Percentiles rank a stretch among this genome's conserved stretches.
Conservation (phyloP, 2,797 vertebrate species). For the Eupleurogrammus muticus region DNA sequence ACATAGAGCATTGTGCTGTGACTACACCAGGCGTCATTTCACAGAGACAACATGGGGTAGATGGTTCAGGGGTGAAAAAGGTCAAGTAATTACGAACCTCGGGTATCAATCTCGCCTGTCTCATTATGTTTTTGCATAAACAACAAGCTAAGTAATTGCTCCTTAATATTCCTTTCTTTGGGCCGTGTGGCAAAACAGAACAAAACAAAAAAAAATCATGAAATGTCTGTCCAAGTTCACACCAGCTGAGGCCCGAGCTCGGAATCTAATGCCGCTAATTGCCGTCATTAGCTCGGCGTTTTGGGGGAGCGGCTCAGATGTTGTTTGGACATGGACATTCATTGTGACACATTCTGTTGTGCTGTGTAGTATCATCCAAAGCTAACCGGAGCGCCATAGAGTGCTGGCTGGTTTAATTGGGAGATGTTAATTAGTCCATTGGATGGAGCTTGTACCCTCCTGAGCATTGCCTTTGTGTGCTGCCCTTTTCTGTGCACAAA, state of each 20-base stretch:
- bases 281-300: conserved; percentile 75
- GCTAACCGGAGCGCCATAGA: conserved; percentile 68
- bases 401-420: conserved; percentile 70
- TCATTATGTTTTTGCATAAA: conserved; percentile 41
- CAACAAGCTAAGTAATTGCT: conserved; percentile 27
- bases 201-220: conserved; percentile 1
- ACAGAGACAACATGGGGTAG: neutral
- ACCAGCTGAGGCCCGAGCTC: conserved; percentile 64
- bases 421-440: conserved; percentile 80
- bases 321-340: conserved; percentile 64
- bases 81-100: conserved; percentile 42
- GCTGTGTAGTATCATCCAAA: conserved; percentile 69
- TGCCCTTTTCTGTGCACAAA: conserved; percentile 78
- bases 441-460: conserved; percentile 76
- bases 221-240: conserved; percentile 40
- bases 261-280: conserved; percentile 70
- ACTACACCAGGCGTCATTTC: neutral
- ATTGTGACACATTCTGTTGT: conserved; percentile 63
- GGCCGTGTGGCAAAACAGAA: conserved; percentile 21
- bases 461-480: conserved; percentile 70
- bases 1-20: neutral
- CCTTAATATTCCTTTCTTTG: conserved; percentile 30
- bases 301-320: conserved; percentile 66
- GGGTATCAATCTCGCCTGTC: conserved; percentile 25
- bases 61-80: conserved; percentile 19